Percentiles rank a stretch among this genome's conserved stretches.
Conservation (phyloP, 2,113 vertebrate genomes). For the Odontophorus gujanensis region DNA sequence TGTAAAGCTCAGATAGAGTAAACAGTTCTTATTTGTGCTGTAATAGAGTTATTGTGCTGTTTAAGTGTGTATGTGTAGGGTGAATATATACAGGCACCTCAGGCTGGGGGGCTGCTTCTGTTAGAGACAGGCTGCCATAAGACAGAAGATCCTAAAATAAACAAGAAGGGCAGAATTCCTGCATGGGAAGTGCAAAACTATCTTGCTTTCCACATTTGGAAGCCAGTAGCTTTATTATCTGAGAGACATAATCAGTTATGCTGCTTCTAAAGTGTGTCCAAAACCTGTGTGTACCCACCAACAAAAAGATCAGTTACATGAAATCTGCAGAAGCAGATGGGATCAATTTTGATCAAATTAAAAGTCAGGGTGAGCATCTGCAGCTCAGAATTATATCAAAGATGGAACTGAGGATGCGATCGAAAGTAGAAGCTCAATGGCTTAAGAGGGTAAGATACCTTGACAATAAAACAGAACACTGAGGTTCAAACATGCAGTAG, state of each 20-base stretch:
- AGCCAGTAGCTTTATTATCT: not conserved
- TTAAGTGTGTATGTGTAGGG: accelerated
- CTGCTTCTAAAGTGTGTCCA: not conserved
- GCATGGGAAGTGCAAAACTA: not conserved
- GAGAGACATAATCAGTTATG: not conserved
- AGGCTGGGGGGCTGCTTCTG: not conserved
- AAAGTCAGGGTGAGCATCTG: not conserved
- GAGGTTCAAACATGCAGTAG: not conserved
- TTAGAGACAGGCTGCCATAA: not conserved
- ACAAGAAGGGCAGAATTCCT: not conserved
- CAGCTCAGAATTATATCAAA: not conserved
- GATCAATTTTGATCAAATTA: not conserved
- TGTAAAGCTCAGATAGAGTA: not conserved
- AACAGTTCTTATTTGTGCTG: not conserved
- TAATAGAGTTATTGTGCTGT: not conserved
- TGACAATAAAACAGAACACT: not conserved
- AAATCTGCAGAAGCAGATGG: not conserved
- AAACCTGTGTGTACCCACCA: not conserved
- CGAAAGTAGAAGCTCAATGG: not conserved
- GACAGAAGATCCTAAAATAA: not conserved
- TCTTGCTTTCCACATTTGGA: not conserved
- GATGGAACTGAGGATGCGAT: not conserved
- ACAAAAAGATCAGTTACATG: not conserved
- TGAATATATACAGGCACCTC: not conserved
- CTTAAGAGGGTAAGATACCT: not conserved